Evolutionary conservation across 1,140 invertebrate species (phyloP), one percentile per base, ranked within the genome.

Genomic region (Ceratoteleas bidentatus): DNA sequence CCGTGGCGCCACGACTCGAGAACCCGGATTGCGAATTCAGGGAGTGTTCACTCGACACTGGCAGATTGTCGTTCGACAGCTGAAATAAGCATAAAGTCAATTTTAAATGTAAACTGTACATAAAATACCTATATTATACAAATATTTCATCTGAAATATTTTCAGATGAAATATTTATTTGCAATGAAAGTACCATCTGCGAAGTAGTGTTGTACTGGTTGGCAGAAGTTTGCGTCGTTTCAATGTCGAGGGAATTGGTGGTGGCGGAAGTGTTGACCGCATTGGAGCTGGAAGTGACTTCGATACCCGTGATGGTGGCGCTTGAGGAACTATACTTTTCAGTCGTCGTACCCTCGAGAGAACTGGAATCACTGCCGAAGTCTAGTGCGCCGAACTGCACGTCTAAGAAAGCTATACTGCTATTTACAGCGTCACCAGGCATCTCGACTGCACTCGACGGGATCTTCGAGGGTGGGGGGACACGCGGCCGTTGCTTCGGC

Each of bases 381-480:
- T 98, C 97, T 78, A 98, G 92, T 13, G 95, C 97, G 62, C 97
- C 97, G 91, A 99, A 98, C 91, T 98, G 97, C 54, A 98, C 96
- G 92, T 98, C 97, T 54, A 99, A 93, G 84, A 96, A 95, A 75
- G 94, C 94, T 75, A 96, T 95, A 75, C 92, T 92, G 80, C 93
- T 94, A 66, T 93, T 93, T 32, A 94, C 94, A 66, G 94, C 92
- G 89, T 98, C 97, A 57, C 96, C 97, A 0, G 95, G 98, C 98
- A 99, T 99, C 90, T 99, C 97, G 33, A 99, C 98, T 52, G 97
- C 98, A 72, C 95, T 96, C 13, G 96, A 94, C 38, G 97, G 98
- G 84, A 99, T 99, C 95, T 98, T 98, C 14, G 97, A 98, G 11
- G 97, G 96, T 49, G 96, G 96, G 60, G 97, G 97, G 56, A 97